Percentiles rank a stretch among this genome's conserved stretches.
Conservation (phyloP, 2,888 invertebrate species). For the Leptinotarsa tumamoca region DNA sequence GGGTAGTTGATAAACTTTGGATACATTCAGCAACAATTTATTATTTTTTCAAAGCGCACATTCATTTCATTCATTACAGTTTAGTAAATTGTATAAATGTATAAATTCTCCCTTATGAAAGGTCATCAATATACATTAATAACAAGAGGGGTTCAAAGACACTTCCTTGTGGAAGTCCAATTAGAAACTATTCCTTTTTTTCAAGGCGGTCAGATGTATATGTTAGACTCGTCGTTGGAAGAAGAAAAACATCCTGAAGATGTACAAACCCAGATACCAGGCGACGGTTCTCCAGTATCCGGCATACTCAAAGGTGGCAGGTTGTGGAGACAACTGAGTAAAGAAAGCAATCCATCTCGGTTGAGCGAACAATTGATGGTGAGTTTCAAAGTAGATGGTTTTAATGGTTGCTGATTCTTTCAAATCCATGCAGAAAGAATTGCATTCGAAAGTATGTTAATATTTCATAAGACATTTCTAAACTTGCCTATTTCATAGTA, state of each 20-base stretch:
- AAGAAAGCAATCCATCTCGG: slow-evolving; percentile 43
- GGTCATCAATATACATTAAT: no score
- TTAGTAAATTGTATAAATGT: no score
- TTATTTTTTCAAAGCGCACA: no score
- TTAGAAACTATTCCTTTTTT: slow-evolving; percentile 24
- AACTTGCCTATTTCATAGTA: no score
- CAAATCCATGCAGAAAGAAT: no score
- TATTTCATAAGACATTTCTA: no score
- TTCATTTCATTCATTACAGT: no score
- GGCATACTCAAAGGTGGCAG: slow-evolving; percentile 84
- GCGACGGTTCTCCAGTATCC: slow-evolving; percentile 70
- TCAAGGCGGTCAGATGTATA: slow-evolving; percentile 68
- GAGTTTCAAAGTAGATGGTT: slow-evolving; percentile 24
- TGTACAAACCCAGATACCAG: slow-evolving; percentile 27
- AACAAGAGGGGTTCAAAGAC: no score
- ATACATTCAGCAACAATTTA: no score
- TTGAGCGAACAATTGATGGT: slow-evolving; percentile 40
- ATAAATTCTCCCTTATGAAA: no score
- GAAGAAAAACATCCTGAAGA: slow-evolving; percentile 42
- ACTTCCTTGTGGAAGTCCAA: background rate
- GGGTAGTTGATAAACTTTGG: no score
- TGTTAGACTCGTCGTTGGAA: slow-evolving; percentile 39
- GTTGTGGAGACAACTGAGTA: slow-evolving; percentile 73
- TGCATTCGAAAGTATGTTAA: no score
- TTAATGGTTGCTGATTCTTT: background rate